These are phyloP conservation scores for Chromobotia macracanthus DNA, from an alignment of 2,797 vertebrate genomes.

Conservation along the genomic window DNA sequence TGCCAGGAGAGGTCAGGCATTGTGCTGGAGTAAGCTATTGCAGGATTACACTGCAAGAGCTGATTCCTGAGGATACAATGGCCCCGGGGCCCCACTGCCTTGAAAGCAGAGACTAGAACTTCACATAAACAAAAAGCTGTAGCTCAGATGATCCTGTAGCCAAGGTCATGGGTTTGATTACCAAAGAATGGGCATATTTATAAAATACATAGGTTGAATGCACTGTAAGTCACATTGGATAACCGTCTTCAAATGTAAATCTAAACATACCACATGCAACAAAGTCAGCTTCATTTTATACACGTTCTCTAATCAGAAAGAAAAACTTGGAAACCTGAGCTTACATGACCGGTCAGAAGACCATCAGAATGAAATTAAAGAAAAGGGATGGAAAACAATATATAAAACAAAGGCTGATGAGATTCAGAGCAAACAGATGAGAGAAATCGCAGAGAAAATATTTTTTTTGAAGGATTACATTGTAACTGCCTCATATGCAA, in stretches of 20 bases:
- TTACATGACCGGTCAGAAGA: neutral
- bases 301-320: constrained; percentile 24
- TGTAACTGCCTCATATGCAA: neutral
- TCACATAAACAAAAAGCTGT: constrained; percentile 1
- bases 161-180: neutral
- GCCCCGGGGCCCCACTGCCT: neutral
- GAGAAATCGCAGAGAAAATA: neutral
- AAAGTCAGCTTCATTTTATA: neutral
- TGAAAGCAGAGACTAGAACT: constrained; percentile 5
- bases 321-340: constrained; percentile 14
- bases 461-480: neutral
- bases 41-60: constrained; percentile 66
- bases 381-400: constrained; percentile 14
- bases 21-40: constrained; percentile 70
- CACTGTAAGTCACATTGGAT: neutral
- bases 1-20: constrained; percentile 63
- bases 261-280: neutral
- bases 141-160: neutral
- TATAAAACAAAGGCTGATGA: constrained; percentile 24
- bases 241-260: neutral
- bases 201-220: neutral
- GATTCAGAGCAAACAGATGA: constrained; percentile 13
- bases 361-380: constrained; percentile 1
- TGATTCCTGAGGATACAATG: constrained; percentile 45
- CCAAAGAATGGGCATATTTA: neutral